A percentile compares a stretch with the other conserved stretches of the same genome.
Conservation (phyloP, 1,140 invertebrate species). For the Calliphora vicina region DNA sequence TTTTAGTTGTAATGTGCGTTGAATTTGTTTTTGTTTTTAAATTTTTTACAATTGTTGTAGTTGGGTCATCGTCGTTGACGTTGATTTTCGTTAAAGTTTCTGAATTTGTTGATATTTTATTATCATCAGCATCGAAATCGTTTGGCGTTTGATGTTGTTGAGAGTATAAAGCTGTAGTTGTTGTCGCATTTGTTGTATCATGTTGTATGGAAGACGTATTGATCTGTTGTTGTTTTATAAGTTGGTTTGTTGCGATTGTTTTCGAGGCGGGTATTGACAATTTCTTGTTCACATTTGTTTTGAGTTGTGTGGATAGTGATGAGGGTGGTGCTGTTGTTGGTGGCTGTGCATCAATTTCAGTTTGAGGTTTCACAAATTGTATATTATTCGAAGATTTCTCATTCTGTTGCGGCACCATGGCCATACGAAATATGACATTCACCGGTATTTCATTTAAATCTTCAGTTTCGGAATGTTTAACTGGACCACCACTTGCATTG, state of each 20-base stretch:
- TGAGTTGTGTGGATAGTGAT: not conserved
- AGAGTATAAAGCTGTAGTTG: conserved; percentile 20
- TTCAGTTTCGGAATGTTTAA: conserved; percentile 59
- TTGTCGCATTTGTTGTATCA: conserved; percentile 11
- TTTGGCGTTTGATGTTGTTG: not conserved
- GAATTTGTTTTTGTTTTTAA: conserved; percentile 31
- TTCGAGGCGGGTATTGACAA: conserved; percentile 24
- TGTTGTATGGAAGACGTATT: conserved; percentile 38
- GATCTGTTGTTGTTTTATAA: conserved; percentile 23
- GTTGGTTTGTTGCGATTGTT: conserved; percentile 1
- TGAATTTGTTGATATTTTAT: not conserved
- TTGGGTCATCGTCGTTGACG: not conserved
- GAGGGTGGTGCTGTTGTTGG: not conserved
- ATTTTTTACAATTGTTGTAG: not conserved
- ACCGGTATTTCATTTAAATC: conserved; percentile 61
- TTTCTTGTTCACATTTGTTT: not conserved
- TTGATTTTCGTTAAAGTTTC: not conserved
- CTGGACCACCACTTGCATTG: conserved; percentile 32
- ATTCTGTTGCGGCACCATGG: not conserved
- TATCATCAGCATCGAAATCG: too few relatives aligned
- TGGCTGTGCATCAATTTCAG: not conserved
- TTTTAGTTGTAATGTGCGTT: not conserved
- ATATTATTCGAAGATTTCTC: conserved; percentile 7
- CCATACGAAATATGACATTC: conserved; percentile 57
- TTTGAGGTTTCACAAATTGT: not conserved